Percentiles rank a stretch among this genome's conserved stretches.
Evolutionary conservation across 2,113 vertebrate genomes (phyloP).

Genomic region (Osmerus eperlanus): DNA sequence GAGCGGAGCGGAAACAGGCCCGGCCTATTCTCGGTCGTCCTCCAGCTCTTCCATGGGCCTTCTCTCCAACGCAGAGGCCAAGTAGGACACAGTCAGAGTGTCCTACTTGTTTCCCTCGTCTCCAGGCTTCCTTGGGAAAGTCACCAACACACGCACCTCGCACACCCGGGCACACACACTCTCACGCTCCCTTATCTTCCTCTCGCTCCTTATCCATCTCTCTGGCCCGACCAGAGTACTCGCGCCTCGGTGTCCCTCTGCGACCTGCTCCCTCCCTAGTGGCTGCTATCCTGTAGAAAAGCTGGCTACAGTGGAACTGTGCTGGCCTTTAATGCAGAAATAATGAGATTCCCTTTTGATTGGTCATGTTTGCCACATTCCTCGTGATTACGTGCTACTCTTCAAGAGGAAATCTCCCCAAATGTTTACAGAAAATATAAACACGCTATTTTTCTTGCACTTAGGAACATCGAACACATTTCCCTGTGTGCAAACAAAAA

Average conservation of each 20-base stretch:
- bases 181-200: conserved; percentile 5
- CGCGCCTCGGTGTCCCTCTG: conserved; percentile 32
- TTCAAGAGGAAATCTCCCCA: no score
- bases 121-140: conserved; percentile 45
- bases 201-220: conserved; percentile 45
- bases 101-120: conserved; percentile 64
- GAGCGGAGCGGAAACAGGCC: conserved; percentile 28
- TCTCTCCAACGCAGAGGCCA: conserved; percentile 37
- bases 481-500: no score
- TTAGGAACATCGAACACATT: no score
- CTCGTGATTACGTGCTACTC: no score
- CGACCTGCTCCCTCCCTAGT: conserved; percentile 42
- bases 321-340: conserved; percentile 31
- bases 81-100: conserved; percentile 55
- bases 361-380: conserved; percentile 13
- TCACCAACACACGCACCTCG: conserved; percentile 31
- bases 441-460: no score
- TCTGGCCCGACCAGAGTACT: conserved; percentile 29
- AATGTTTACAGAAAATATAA: no score
- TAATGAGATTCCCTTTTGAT: conserved; percentile 46
- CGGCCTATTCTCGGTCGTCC: conserved; percentile 38
- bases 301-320: conserved; percentile 36
- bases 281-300: conserved; percentile 34
- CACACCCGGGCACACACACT: conserved; percentile 38
- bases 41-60: conserved; percentile 38